phyloP scores from a whole-genome alignment of 2,113 vertebrate species.

The Malurus alboscapulatus region DNA sequence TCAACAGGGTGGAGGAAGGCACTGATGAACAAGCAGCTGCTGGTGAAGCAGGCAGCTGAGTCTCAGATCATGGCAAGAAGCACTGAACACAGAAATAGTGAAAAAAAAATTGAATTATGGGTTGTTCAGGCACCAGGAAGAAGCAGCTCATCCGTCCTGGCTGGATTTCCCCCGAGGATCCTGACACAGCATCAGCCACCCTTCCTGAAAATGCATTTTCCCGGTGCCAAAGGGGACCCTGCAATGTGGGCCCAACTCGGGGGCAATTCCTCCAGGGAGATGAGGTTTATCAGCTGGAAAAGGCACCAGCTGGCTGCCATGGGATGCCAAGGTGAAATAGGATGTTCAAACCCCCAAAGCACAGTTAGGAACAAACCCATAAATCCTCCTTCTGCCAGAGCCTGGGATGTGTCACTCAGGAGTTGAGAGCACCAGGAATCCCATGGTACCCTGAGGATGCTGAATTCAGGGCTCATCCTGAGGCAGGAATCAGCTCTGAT shows the following conservation, averaged over 20 bases:
- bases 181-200: neutral
- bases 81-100: accelerated
- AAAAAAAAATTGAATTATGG: neutral
- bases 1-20: neutral
- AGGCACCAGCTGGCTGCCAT: neutral
- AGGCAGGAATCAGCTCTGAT: neutral
- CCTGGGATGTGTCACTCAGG: accelerated
- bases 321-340: neutral
- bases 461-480: neutral
- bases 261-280: neutral
- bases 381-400: neutral
- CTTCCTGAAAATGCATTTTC: neutral
- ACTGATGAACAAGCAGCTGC: neutral
- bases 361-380: neutral
- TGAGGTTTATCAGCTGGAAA: neutral
- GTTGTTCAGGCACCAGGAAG: neutral
- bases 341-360: neutral
- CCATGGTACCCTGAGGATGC: accelerated
- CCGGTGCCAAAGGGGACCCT: neutral
- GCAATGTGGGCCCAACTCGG: accelerated
- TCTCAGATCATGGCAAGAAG: neutral
- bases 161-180: neutral
- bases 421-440: neutral
- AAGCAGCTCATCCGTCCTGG: neutral
- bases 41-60: neutral